These are phyloP conservation scores for Myotis brandtii DNA, from an alignment of 2,113 vertebrate species.

Conservation along the genomic window DNA sequence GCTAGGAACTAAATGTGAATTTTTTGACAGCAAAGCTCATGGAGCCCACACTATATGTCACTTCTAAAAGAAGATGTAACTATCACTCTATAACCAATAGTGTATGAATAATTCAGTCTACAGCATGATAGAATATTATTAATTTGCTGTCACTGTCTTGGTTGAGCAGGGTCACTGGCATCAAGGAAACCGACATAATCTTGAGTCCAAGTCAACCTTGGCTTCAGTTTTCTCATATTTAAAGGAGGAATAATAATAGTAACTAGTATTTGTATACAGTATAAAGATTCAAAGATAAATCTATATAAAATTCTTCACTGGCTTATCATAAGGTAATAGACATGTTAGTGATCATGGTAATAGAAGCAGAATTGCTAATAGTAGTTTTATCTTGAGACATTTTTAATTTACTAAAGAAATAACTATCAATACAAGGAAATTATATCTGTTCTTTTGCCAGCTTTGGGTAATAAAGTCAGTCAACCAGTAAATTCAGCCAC, in stretches of 20 bases:
- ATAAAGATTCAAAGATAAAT: neutral
- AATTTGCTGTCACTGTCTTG: neutral
- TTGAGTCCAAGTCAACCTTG: neutral
- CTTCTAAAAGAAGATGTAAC: neutral
- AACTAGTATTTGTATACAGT: neutral
- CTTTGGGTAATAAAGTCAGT: slow-evolving; percentile 20
- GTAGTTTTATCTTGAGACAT: neutral
- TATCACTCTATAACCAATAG: neutral
- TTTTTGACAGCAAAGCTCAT: neutral
- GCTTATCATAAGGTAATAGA: neutral
- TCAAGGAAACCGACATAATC: neutral
- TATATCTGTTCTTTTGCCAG: neutral
- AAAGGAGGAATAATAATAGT: neutral
- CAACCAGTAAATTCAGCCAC: neutral
- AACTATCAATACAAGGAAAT: neutral
- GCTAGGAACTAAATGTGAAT: neutral
- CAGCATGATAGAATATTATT: neutral
- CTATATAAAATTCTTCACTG: neutral
- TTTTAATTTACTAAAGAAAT: neutral
- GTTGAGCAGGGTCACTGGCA: neutral
- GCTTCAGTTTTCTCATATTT: neutral
- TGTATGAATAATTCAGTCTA: neutral
- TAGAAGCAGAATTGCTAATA: neutral
- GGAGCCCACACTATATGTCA: neutral
- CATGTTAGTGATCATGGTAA: neutral